Percentiles rank a stretch among this genome's conserved stretches.
These are phyloP conservation scores for Apostichopus parvimensis DNA, from an alignment of 35 echinoderm and acorn worm species.

Conservation along the genomic window DNA sequence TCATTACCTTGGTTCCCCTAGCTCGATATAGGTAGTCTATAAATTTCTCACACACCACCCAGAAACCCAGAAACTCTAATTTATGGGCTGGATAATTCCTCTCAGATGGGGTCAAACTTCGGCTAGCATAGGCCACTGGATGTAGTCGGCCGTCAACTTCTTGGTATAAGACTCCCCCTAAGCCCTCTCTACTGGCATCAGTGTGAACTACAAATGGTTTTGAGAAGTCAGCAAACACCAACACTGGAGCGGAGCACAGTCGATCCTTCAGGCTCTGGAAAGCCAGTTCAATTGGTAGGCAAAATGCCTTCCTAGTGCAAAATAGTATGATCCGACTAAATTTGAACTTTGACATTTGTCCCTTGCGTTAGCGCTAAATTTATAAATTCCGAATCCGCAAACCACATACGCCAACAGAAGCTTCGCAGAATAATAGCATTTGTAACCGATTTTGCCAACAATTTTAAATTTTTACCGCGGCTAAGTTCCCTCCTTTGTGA, in stretches of 20 bases:
- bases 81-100: constrained; percentile 54
- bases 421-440: no score
- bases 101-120: constrained; percentile 22
- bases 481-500: no score
- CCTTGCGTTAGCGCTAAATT: no score
- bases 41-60: constrained; percentile 51
- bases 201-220: constrained; percentile 51
- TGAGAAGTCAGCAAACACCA: constrained; percentile 48
- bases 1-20: constrained; percentile 18
- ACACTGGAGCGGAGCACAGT: constrained; percentile 52
- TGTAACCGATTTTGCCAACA: no score
- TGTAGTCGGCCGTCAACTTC: no score
- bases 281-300: background rate
- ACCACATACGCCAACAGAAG: no score
- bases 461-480: no score
- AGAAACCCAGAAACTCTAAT: constrained; percentile 36
- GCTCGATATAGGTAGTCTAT: constrained; percentile 46
- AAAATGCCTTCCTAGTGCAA: no score
- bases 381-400: no score
- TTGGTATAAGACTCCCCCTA: constrained; percentile 52
- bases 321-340: no score
- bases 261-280: constrained; percentile 13
- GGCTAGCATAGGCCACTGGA: constrained; percentile 37
- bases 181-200: constrained; percentile 47
- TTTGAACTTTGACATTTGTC: no score